phyloP scores from a whole-genome alignment of 2,113 vertebrate species.

The Trichechus manatus region DNA sequence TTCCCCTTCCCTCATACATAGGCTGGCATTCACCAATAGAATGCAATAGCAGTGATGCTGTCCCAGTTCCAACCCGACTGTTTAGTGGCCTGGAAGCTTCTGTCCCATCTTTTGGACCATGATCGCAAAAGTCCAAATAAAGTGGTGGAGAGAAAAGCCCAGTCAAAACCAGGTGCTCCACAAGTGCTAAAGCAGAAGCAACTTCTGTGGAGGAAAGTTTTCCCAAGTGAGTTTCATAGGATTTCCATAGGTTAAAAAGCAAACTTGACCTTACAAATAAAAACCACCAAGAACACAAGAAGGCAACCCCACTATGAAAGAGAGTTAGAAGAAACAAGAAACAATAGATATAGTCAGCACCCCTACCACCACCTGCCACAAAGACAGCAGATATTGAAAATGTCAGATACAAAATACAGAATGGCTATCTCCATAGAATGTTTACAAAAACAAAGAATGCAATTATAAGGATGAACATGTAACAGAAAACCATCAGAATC shows the following conservation, averaged over 20 bases:
- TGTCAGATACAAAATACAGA: slow-evolving; percentile 25
- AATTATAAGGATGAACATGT: background rate
- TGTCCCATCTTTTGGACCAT: background rate
- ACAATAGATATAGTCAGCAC: background rate
- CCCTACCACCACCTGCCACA: background rate
- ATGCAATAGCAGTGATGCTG: background rate
- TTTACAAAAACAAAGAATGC: background rate
- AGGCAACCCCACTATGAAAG: background rate
- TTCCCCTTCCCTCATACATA: background rate
- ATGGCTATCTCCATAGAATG: background rate
- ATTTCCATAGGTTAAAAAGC: background rate
- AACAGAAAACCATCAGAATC: background rate
- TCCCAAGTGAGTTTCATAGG: background rate
- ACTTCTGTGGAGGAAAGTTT: background rate
- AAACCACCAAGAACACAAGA: background rate
- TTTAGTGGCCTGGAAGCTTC: background rate
- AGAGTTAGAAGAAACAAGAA: slow-evolving; percentile 14
- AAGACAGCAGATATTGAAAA: background rate
- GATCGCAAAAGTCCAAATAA: background rate
- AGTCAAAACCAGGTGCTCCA: background rate
- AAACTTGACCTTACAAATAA: slow-evolving; percentile 18
- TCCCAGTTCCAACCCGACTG: background rate
- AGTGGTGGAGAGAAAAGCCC: background rate
- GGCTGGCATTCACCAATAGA: background rate
- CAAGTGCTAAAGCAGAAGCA: background rate